Percentiles rank a stretch among this genome's conserved stretches.
These are phyloP conservation scores for Melanotaenia nigrans DNA, from an alignment of 2,797 vertebrate species.

Conservation along the genomic window DNA sequence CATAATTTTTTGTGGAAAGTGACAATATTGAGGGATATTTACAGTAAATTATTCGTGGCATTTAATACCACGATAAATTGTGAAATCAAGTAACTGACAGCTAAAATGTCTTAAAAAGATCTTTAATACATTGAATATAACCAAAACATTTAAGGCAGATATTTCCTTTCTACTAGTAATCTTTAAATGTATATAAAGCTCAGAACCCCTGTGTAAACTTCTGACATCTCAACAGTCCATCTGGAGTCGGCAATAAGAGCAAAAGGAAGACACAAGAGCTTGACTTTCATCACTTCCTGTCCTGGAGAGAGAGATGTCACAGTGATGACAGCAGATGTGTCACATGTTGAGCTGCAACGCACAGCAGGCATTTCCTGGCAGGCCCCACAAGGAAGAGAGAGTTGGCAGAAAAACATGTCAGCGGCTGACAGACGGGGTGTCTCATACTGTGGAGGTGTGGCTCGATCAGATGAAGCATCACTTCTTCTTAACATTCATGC, in stretches of 20 bases:
- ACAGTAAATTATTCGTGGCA: too few relatives aligned
- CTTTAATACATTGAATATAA: background rate
- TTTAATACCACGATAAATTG: too few relatives aligned
- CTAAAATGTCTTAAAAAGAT: background rate
- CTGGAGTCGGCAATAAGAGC: constrained; percentile 18
- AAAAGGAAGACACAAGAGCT: constrained; percentile 30
- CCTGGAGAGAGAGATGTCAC: constrained; percentile 34
- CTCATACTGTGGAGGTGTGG: background rate
- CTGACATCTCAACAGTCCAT: background rate
- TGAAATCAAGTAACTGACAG: too few relatives aligned
- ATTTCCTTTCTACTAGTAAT: too few relatives aligned
- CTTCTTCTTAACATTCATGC: background rate
- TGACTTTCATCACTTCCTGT: constrained; percentile 51
- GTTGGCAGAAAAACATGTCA: constrained; percentile 32
- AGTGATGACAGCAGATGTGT: constrained; percentile 33
- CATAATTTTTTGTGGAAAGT: too few relatives aligned
- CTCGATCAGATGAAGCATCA: background rate
- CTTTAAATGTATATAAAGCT: too few relatives aligned
- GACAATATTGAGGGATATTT: too few relatives aligned
- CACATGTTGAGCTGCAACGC: constrained; percentile 30
- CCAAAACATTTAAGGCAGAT: background rate
- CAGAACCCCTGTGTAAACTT: background rate
- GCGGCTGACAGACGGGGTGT: constrained; percentile 19
- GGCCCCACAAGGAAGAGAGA: constrained; percentile 25
- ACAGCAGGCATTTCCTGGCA: constrained; percentile 43